These are phyloP conservation scores for Crocidura indochinensis DNA, from an alignment of 2,797 vertebrate genomes.

Conservation along the genomic window DNA sequence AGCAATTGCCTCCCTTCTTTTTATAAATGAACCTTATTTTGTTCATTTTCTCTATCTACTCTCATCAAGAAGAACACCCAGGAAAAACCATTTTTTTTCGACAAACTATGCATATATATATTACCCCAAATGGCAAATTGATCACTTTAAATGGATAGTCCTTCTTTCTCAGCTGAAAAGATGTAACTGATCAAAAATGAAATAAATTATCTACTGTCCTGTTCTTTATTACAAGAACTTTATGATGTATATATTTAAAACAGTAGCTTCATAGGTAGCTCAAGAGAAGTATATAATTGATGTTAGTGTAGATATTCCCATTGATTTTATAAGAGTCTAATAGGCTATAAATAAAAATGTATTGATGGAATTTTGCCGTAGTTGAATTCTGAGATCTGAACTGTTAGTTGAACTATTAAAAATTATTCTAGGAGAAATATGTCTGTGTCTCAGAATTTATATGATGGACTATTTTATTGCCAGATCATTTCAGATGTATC, in stretches of 20 bases:
- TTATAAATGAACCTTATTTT: not conserved
- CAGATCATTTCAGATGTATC: constrained; percentile 7
- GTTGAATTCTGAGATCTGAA: constrained; percentile 31
- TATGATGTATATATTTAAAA: constrained; percentile 16
- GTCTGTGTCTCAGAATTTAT: not conserved
- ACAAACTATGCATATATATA: not conserved
- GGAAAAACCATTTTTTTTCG: not conserved
- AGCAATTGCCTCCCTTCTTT: not conserved
- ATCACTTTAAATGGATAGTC: not conserved
- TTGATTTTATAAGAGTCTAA: constrained; percentile 14
- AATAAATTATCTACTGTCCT: not conserved
- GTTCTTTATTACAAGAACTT: not conserved
- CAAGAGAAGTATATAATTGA: not conserved
- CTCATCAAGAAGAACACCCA: not conserved
- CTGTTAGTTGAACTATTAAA: constrained; percentile 35
- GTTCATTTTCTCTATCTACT: not conserved
- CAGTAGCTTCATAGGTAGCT: constrained; percentile 30
- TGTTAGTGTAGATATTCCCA: constrained; percentile 21
- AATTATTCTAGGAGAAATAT: constrained; percentile 51
- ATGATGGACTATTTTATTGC: constrained; percentile 13
- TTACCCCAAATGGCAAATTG: constrained; percentile 22
- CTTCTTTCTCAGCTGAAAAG: not conserved
- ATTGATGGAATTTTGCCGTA: constrained; percentile 7
- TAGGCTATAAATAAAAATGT: constrained; percentile 27
- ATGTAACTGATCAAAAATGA: not conserved